Conservation (phyloP, 2,113 vertebrate genomes). For the Meriones unguiculatus region DNA sequence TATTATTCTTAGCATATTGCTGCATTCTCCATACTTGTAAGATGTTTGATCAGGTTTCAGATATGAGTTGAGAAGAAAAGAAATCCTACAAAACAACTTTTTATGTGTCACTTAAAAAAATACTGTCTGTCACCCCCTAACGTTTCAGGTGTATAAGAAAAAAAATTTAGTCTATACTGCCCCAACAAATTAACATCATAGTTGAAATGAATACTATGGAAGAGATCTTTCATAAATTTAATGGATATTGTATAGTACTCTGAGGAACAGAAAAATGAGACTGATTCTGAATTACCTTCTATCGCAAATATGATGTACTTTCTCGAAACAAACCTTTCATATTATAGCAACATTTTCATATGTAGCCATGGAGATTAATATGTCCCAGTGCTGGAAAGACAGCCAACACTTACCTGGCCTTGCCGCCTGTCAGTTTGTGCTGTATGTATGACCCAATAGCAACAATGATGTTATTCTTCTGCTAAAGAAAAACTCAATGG, state of each 20-base stretch:
- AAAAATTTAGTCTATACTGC: neutral
- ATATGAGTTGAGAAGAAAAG: neutral
- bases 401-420: neutral
- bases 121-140: neutral
- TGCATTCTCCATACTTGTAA: neutral
- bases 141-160: neutral
- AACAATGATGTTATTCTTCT: neutral
- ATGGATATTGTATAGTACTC: neutral
- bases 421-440: neutral
- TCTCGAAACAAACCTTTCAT: neutral
- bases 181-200: neutral
- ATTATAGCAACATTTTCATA: neutral
- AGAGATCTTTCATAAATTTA: neutral
- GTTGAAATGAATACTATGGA: neutral
- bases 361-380: neutral
- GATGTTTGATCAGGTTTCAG: neutral
- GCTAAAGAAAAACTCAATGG: neutral
- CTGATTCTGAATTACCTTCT: neutral
- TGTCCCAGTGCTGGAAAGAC: neutral
- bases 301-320: neutral
- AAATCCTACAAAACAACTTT: neutral
- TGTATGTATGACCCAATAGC: neutral
- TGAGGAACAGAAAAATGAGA: neutral
- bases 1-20: neutral
- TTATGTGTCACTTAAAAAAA: neutral